These are phyloP conservation scores for Tetrao urogallus DNA, from an alignment of 2,113 vertebrate genomes.

Conservation along the genomic window DNA sequence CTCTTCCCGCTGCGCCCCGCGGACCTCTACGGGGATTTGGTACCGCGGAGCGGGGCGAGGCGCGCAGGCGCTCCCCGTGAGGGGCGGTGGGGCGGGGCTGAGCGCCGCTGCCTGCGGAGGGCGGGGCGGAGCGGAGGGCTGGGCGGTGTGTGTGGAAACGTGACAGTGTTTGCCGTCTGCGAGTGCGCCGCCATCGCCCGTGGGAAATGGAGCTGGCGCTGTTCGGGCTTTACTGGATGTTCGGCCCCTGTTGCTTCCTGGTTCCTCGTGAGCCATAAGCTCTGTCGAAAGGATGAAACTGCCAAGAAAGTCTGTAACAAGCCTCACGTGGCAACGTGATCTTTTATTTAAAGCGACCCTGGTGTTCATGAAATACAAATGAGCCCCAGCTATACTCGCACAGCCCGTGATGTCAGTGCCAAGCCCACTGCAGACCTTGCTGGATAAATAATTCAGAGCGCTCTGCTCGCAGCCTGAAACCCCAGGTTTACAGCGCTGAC, in stretches of 20 bases:
- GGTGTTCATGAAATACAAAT: rapidly evolving
- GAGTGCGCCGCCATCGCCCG: not conserved
- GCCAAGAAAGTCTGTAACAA: not conserved
- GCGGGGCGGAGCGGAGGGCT: no score
- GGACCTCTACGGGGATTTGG: conserved; percentile 86
- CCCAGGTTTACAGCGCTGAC: not conserved
- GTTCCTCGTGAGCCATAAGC: not conserved
- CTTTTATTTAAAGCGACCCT: not conserved
- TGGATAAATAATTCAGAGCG: not conserved
- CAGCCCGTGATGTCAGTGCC: not conserved
- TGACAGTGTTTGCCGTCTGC: rapidly evolving
- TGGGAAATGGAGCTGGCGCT: not conserved
- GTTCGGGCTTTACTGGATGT: not conserved
- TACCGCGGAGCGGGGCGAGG: conserved; percentile 41
- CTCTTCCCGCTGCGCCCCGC: conserved; percentile 73
- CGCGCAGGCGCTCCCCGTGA: not conserved
- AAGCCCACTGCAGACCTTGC: not conserved
- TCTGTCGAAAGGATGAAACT: not conserved
- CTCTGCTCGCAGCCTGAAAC: not conserved
- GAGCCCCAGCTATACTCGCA: rapidly evolving
- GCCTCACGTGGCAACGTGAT: not conserved
- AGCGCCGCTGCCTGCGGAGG: not conserved
- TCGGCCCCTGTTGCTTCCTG: rapidly evolving
- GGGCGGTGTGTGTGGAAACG: not conserved
- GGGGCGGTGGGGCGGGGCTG: not conserved